Evolutionary conservation across 2,797 vertebrate species (phyloP), one percentile per base, ranked within the genome.

Genomic region (Eleutherodactylus coqui): DNA sequence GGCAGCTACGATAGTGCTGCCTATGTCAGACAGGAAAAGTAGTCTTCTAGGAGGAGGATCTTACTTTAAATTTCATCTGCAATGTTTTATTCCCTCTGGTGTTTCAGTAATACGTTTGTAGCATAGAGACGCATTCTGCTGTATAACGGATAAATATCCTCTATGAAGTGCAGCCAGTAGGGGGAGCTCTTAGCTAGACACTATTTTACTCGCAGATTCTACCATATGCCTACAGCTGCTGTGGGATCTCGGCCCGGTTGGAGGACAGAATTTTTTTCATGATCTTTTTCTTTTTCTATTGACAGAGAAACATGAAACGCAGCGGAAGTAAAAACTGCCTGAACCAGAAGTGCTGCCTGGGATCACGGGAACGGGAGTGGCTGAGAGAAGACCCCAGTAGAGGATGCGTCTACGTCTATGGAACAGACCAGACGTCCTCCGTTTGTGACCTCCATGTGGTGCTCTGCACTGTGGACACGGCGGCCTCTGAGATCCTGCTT

Each of bases 321-420:
- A 95, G 95, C 24, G 97, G 96, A 45, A 97, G 96, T 91, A 95
- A 95, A 60, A 95, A 95, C 90, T 96, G 96, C 45, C 90, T 96
- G 91, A 96, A 92, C 34, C 94, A 96, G 91, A 97, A 96, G 92
- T 96, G 93, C 76, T 94, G 96, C 38, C 96, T 97, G 51, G 96
- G 96, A 58, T 98, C 97, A n/a, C 95, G 96, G 11, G 98, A 98
- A 91, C 93, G 96, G 88, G 96, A 97, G 85, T 99, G 98, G 98
- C 94, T 98, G 58, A 96, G 95, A 87, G 96, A 95, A 79, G 96
- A 97, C 60, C 88, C 94, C 32, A 94, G 94, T 83, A 95, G 97
- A 51, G 97, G 97, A 89, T 98, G 97, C 41, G 94, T 98, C 80
- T 98, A 95, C 83, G 92, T 99, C 5, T 96, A 97, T 17, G 93